Evolutionary conservation across 2,113 vertebrate genomes (phyloP), one percentile per base, ranked within the genome.

Genomic region (Solenodon paradoxus): DNA sequence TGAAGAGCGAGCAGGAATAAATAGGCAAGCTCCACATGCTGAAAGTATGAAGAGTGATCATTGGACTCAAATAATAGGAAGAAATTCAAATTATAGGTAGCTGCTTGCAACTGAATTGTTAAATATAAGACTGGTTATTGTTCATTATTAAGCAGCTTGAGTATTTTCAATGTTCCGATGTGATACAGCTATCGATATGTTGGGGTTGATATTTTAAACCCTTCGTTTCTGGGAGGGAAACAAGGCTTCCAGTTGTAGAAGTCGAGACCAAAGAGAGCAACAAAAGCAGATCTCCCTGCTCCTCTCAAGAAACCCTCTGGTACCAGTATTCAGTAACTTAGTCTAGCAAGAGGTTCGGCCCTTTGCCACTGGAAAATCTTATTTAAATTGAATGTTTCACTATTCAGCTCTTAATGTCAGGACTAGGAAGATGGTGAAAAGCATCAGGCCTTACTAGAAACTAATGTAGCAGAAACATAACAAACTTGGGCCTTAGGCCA

Each of bases 211-310:
- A 84, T 91, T 86, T 96, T 61, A 83, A 92, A 85, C 7, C 42
- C 75, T 92, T 90, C 79, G 47, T 94, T 94, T 91, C 82, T 64
- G n/a, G 17, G n/a, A 93, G 32, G 42, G 66, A 96, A 96, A 45
- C 45, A 20, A 66, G 55, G 28, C 28, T 97, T 81, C n/a, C 20
- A 59, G 78, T 72, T 69, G 26, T 30, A 63, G 78, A 64, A 96
- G 95, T 91, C 42, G 59, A 77, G 24, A 32, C 40, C 45, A 49
- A 86, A 59, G 4, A 93, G n/a, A 85, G 64, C 32, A 77, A 51
- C 68, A 35, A 51, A 95, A 85, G 22, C 38, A 72, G 74, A 63
- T 47, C 47, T 74, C 30, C 35, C 32, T 4, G 1, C 4, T 38
- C 19, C 11, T 79, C 49, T 63, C 53, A 77, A n/a, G 61, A 80